Conservation (phyloP, 2,888 invertebrate genomes). For the Acronicta alni region DNA sequence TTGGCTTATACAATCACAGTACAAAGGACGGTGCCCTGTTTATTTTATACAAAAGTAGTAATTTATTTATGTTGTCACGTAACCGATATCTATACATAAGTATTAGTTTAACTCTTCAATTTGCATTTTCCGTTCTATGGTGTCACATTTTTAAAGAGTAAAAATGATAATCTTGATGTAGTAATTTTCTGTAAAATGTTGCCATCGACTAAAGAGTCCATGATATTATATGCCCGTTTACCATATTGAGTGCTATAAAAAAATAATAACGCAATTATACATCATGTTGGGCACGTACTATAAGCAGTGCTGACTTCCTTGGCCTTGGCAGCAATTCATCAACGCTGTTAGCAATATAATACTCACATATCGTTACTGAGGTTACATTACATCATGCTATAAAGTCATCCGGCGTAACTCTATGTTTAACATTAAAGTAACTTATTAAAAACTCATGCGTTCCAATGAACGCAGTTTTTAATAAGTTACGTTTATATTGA, state of each 20-base stretch:
- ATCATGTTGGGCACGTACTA: constrained; percentile 41
- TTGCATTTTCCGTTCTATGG: constrained; percentile 19
- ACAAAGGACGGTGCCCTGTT: constrained; percentile 25
- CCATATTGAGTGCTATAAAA: constrained; percentile 12
- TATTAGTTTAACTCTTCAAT: constrained; percentile 18
- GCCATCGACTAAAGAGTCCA: not conserved
- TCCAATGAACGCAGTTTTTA: no score
- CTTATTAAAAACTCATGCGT: constrained; percentile 14
- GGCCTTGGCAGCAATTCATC: constrained; percentile 70
- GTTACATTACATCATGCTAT: constrained; percentile 69
- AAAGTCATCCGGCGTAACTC: constrained; percentile 63
- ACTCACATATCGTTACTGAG: constrained; percentile 58
- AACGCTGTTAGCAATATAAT: constrained; percentile 59
- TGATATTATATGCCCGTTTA: constrained; percentile 22
- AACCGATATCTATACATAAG: no score
- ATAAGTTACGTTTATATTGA: no score
- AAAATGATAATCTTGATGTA: not conserved
- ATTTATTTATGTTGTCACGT: constrained; percentile 1
- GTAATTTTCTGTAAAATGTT: constrained; percentile 5
- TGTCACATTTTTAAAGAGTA: constrained; percentile 4
- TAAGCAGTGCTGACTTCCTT: constrained; percentile 59
- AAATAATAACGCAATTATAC: constrained; percentile 19
- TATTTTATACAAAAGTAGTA: not conserved
- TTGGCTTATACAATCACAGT: constrained; percentile 38
- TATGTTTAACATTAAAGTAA: constrained; percentile 36